Evolutionary conservation across 2,888 invertebrate species (phyloP), one percentile per base, ranked within the genome.

Genomic region (Sinelater perroti): DNA sequence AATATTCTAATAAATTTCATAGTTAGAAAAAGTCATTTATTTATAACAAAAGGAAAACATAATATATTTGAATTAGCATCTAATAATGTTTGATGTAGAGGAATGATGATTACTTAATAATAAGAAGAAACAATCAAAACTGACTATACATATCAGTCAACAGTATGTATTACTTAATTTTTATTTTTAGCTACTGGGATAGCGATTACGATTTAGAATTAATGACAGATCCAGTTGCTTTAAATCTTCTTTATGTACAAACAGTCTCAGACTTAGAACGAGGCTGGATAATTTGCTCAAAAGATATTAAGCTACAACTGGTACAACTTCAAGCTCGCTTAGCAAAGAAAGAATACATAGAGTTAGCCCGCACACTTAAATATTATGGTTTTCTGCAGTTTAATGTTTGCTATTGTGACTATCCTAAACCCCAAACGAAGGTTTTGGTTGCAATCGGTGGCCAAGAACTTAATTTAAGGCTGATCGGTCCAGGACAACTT

Each of bases 371-470:
- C 62, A 87, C 87, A 18, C 81, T 96, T 67, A 91, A 91, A 65
- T 91, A 90, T 73, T 98, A 97, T 78, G 95, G 97, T 8, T 92
- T 91, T 72, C 83, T 96, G 58, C 89, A 91, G 72, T 92, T 94
- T 74, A 82, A 84, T 53, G 85, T 87, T 26, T 90, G 91, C 63
- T 78, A 81, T 38, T 87, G 90, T 69, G 91, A 94, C 80, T 93
- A 89, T 78, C 92, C 93, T 0, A 81, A 84, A 61, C 78, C 86
- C 21, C 84, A 85, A 61, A 85, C 88, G 3, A 79, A 80, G 66
- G 89, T 88, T 11, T 81, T 88, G 17, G 87, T 97, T 36, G 87
- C 90, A 24, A 89, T 95, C 65, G 97, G 96, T 5, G 89, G 90
- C 72, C 88, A 89, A 72, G 96, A 96, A 77, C 81, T 97, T 20